These are phyloP conservation scores for Sweltsa coloradensis DNA, from an alignment of 1,140 invertebrate species.

Conservation along the genomic window DNA sequence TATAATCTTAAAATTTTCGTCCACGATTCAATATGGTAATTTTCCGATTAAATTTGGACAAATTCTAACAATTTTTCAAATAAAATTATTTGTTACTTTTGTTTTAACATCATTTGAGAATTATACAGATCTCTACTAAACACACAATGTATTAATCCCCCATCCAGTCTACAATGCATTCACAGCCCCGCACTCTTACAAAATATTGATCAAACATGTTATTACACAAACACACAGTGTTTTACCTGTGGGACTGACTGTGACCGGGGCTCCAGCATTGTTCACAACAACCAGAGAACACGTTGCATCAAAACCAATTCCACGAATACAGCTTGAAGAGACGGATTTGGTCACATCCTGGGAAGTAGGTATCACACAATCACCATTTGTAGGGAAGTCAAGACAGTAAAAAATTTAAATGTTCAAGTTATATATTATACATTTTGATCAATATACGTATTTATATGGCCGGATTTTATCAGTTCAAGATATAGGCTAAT, in stretches of 20 bases:
- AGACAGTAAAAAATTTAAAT: not conserved
- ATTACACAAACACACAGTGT: too few species aligned
- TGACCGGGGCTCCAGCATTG: slow-evolving; percentile 51
- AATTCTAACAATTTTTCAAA: too few species aligned
- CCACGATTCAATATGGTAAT: too few species aligned
- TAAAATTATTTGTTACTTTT: too few species aligned
- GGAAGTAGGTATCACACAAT: slow-evolving; percentile 15
- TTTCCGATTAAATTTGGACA: too few species aligned
- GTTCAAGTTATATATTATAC: slow-evolving; percentile 1
- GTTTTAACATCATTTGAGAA: too few species aligned
- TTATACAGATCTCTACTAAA: too few species aligned
- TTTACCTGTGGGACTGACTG: slow-evolving; percentile 61
- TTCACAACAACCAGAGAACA: slow-evolving; percentile 83
- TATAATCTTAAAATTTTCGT: too few species aligned
- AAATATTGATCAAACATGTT: too few species aligned
- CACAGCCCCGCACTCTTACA: too few species aligned
- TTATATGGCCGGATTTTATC: not conserved
- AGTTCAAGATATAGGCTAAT: not conserved
- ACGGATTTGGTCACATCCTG: slow-evolving; percentile 47
- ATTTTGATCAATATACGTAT: not conserved
- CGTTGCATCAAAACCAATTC: slow-evolving; percentile 92
- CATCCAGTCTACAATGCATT: too few species aligned
- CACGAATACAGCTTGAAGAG: slow-evolving; percentile 47
- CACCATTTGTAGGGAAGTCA: not conserved
- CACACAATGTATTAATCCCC: too few species aligned